Evolutionary conservation across 2,888 invertebrate genomes (phyloP), one percentile per base, ranked within the genome.

Genomic region (Diplolepis rosae): DNA sequence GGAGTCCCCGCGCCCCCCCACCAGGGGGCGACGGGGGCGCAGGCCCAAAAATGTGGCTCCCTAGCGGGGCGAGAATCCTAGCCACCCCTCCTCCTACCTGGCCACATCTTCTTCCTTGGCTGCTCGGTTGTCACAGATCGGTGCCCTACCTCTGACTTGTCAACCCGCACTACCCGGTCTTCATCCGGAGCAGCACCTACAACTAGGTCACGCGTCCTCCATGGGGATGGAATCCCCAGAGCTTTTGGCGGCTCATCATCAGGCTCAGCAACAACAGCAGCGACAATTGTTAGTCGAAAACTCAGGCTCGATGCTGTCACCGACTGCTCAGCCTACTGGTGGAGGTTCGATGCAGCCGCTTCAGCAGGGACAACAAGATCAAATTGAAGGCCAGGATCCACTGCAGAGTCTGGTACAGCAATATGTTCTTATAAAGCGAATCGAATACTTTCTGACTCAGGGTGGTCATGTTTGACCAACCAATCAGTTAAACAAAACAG

Each of bases 1-100:
- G 88, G 88, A 89, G 88, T 89, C 88, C 88, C 88, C 88, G 88
- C 88, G 88, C 87, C 88, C 88, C 85, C 88, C 88, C 81, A 88
- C 88, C 86, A 85, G 88, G 86, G 88, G 88, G 88, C 88, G 88
- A 84, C 88, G 88, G 88, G 88, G 88, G 88, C 88, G 88, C 88
- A 87, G 88, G 88, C 88, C 88, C 88, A 89, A 89, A 82, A 89
- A 88, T 82, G 85, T 89, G 88, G 87, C 88, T 88, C 88, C 88
- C 88, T 88, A 89, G 88, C 88, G 88, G 88, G 88, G 88, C 88
- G 88, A 88, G 87, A 88, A 88, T 80, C 83, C 85, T 79, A 84
- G 80, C 82, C 84, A 85, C 82, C 83, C 85, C 83, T 80, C 81
- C 80, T 82, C 85, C 83, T 85, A 85, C 79, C 77, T 84, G 80